These are phyloP conservation scores for Xestobium rufovillosum DNA, from an alignment of 2,888 invertebrate species.

Conservation along the genomic window DNA sequence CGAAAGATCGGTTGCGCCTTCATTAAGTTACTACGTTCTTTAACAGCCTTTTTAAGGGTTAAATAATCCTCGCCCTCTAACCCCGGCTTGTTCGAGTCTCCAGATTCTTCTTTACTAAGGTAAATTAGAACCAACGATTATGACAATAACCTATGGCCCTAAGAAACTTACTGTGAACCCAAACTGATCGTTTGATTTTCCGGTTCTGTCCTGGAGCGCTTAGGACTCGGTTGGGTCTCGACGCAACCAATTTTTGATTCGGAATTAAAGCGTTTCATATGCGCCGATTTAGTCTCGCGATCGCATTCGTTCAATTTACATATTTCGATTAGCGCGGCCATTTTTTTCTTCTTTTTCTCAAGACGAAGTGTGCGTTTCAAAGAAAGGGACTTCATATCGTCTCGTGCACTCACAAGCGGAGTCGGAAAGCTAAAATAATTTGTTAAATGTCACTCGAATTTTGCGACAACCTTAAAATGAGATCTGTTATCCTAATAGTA, in stretches of 20 bases:
- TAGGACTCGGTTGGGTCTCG: conserved; percentile 27
- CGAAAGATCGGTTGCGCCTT: conserved; percentile 52
- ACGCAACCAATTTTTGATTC: background rate
- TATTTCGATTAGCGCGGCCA: conserved; percentile 53
- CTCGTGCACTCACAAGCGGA: conserved; percentile 19
- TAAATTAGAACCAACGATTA: too few relatives aligned
- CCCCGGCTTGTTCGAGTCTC: conserved; percentile 29
- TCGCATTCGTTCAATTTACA: conserved; percentile 56
- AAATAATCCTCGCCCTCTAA: conserved; percentile 41
- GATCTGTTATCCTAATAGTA: conserved; percentile 16
- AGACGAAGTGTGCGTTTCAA: conserved; percentile 49
- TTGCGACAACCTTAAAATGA: background rate
- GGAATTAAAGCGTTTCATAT: conserved; percentile 13
- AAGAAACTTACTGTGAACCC: too few relatives aligned
- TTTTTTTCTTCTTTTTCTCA: conserved; percentile 57
- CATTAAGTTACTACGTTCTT: conserved; percentile 34
- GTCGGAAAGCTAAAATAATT: too few relatives aligned
- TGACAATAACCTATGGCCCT: too few relatives aligned
- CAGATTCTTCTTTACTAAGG: conserved; percentile 23
- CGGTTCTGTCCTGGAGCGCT: conserved; percentile 28
- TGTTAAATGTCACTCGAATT: too few relatives aligned
- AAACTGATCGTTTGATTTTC: too few relatives aligned
- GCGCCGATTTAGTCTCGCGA: conserved; percentile 37
- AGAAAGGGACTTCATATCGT: conserved; percentile 42
- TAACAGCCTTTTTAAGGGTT: conserved; percentile 43